Percentiles rank a stretch among this genome's conserved stretches.
Evolutionary conservation across 2,797 vertebrate species (phyloP).

Genomic region (Mycteria americana): DNA sequence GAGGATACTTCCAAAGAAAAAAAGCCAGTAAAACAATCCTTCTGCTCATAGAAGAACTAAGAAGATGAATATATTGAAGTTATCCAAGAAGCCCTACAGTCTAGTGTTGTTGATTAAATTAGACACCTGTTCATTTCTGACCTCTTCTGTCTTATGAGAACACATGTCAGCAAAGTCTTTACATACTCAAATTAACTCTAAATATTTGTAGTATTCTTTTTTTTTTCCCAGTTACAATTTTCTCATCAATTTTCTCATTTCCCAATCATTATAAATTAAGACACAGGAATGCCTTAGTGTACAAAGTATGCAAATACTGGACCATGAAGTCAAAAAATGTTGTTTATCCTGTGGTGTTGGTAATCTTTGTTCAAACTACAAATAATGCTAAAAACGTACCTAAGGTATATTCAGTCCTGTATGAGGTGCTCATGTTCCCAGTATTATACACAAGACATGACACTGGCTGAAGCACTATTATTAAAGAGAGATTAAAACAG

Average conservation of each 20-base stretch:
- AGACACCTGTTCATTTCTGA: constrained; percentile 60
- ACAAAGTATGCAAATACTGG: not conserved
- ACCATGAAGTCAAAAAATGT: not conserved
- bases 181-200: constrained; percentile 44
- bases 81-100: constrained; percentile 15
- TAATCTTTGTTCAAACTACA: not conserved
- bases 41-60: not conserved
- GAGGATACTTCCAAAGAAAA: not conserved
- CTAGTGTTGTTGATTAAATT: constrained; percentile 38
- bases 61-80: not conserved
- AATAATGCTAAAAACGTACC: constrained; percentile 27
- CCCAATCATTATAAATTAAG: not conserved
- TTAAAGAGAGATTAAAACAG: constrained; percentile 98
- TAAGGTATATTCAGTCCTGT: not conserved
- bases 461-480: constrained; percentile 85
- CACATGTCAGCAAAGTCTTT: constrained; percentile 46
- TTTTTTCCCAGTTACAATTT: not conserved
- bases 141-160: constrained; percentile 38
- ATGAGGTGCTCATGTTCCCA: constrained; percentile 42
- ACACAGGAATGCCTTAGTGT: not conserved
- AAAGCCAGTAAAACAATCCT: not conserved
- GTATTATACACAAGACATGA: constrained; percentile 79
- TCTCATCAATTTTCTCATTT: not conserved
- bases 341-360: not conserved
- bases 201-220: constrained; percentile 21